Percentiles rank a stretch among this genome's conserved stretches.
phyloP scores from a whole-genome alignment of 2,888 invertebrate species.

The Amphipyra tragopoginis region DNA sequence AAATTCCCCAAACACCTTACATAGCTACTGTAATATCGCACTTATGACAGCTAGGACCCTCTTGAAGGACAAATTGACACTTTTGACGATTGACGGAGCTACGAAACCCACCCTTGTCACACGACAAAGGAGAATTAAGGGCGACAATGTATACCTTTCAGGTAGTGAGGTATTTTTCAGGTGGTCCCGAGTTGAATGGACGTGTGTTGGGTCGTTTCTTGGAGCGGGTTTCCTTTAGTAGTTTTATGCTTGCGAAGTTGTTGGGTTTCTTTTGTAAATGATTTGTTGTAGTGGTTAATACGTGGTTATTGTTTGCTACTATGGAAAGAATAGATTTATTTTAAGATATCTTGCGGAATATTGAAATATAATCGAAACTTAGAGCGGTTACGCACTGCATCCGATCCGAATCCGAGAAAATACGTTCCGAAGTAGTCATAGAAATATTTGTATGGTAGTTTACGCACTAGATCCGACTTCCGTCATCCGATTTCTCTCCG shows the following conservation, averaged over 20 bases:
- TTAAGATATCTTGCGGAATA: too few species aligned
- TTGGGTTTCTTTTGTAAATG: too few species aligned
- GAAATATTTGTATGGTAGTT: too few species aligned
- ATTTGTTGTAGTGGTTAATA: too few species aligned
- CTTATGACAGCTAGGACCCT: neutral
- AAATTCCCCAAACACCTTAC: neutral
- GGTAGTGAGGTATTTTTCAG: constrained; percentile 28
- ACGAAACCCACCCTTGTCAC: constrained; percentile 43
- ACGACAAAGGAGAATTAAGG: constrained; percentile 25
- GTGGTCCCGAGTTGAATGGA: neutral
- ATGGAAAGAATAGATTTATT: too few species aligned
- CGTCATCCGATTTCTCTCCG: too few species aligned
- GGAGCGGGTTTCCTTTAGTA: neutral
- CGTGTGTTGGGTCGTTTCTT: neutral
- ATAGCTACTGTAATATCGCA: neutral
- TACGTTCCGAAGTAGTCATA: too few species aligned
- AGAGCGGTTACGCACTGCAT: too few species aligned
- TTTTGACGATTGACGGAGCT: constrained; percentile 33
- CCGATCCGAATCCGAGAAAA: too few species aligned
- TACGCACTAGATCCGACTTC: too few species aligned
- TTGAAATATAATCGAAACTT: too few species aligned
- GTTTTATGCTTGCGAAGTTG: neutral
- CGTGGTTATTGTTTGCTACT: too few species aligned
- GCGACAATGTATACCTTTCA: constrained; percentile 31
- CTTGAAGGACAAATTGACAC: constrained; percentile 41